Evolutionary conservation across 2,113 vertebrate species (phyloP), one percentile per base, ranked within the genome.

Genomic region (Bothrops jararaca): DNA sequence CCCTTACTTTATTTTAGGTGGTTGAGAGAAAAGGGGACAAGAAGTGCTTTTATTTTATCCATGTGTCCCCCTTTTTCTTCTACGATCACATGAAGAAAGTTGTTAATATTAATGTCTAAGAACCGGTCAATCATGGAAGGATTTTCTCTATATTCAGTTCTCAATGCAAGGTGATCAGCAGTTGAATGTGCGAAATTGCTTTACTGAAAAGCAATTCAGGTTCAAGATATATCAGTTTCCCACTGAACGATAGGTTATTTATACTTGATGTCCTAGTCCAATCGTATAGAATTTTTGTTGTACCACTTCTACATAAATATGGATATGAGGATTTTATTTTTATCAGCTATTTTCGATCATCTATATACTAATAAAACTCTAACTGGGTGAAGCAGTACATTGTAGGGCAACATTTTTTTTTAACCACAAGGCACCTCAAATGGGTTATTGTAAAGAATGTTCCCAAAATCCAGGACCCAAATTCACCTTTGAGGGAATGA

Each of bases 1-100:
- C 39, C 18, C 56, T 91, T 87, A 56, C 86, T 85, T 89, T 48
- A 52, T 93, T 91, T 91, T 42, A 58, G 42, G 69, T 89, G n/a
- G 42, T 13, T n/a, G 48, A 52, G 13, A 57, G 52, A 87, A 52
- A 42, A 91, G 18, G 54, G 57, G 85, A 90, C 10, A n/a, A 20
- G 18, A 64, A 29, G 18, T 13, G 45, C 29, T 48, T 42, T 69
- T 53, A 48, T 24, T 5, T 86, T 23, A 24, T 86, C 45, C 52
- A 10, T 6, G 54, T 58, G 26, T 48, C 8, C 26, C 90, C 12
- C 53, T 45, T 91, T 60, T 52, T n/a, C 1, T 91, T 52, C 34
- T n/a, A 42, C 20, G 39, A 42, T 11, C 29, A 34, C 53, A 39
- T n/a, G 18, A 50, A 88, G 57, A 39, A 86, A 64, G 11, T 15